Conservation (phyloP, 2,113 vertebrate species). For the Pogona vitticeps region DNA sequence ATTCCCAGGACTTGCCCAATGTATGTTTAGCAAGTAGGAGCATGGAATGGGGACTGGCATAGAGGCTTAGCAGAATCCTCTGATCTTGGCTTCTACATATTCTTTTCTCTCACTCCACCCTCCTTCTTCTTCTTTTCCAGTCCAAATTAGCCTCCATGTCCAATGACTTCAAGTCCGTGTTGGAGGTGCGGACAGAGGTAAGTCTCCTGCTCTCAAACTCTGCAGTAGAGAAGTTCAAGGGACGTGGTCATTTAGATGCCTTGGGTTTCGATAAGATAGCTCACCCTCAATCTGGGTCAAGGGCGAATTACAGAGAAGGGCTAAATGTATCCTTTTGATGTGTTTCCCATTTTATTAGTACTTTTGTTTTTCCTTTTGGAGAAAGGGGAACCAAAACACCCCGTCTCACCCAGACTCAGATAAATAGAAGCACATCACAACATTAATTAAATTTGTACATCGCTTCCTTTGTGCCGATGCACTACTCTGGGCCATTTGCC, state of each 20-base stretch:
- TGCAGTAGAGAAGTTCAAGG: too few relatives aligned
- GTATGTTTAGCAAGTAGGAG: accelerated
- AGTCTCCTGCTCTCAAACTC: slow-evolving; percentile 10
- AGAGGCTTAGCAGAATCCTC: too few relatives aligned
- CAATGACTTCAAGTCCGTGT: slow-evolving; percentile 93
- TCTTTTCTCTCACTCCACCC: background rate
- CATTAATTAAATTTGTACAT: too few relatives aligned
- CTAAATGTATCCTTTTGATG: background rate
- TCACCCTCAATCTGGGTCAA: background rate
- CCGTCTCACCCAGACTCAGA: background rate
- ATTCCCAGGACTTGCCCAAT: background rate
- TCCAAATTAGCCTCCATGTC: slow-evolving; percentile 94
- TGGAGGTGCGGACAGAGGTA: slow-evolving; percentile 95
- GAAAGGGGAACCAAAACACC: background rate
- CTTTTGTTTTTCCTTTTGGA: background rate
- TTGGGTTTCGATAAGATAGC: background rate
- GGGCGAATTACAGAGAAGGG: background rate
- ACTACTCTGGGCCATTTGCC: too few relatives aligned
- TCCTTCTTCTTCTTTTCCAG: slow-evolving; percentile 70
- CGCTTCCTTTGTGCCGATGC: too few relatives aligned
- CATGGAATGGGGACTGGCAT: too few relatives aligned
- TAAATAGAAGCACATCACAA: background rate
- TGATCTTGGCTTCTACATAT: background rate
- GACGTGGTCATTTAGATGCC: too few relatives aligned
- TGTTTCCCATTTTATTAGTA: too few relatives aligned